Evolutionary conservation across 2,113 vertebrate species (phyloP).

Genomic region (Odontophorus gujanensis): DNA sequence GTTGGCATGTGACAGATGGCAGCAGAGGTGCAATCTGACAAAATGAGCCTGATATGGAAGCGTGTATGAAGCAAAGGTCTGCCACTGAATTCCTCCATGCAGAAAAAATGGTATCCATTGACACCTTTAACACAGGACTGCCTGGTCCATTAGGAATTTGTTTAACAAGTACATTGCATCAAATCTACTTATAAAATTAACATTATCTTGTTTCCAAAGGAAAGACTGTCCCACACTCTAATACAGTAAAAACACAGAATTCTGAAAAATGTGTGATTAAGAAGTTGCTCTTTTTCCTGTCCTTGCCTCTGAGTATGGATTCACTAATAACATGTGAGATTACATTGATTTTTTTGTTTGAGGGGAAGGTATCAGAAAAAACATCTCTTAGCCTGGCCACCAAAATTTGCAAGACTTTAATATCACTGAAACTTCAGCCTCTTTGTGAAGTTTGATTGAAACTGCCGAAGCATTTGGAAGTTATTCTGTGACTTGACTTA

Average conservation of each 20-base stretch:
- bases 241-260: not conserved
- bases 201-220: not conserved
- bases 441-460: not conserved
- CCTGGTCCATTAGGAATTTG: rapidly evolving
- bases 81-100: too few species aligned
- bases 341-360: not conserved
- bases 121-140: not conserved
- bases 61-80: too few species aligned
- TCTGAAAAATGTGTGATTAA: not conserved
- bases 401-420: not conserved
- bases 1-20: too few species aligned
- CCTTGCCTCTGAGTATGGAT: not conserved
- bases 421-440: not conserved
- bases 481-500: not conserved
- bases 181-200: not conserved
- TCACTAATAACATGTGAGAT: not conserved
- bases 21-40: too few species aligned
- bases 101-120: too few species aligned
- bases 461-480: not conserved
- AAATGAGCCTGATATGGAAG: too few species aligned
- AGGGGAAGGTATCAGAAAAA: rapidly evolving
- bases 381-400: not conserved
- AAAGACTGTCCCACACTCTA: not conserved
- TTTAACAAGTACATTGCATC: not conserved
- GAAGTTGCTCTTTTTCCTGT: not conserved